These are phyloP conservation scores for Atherix ibis DNA, from an alignment of 2,888 invertebrate genomes.

Conservation along the genomic window DNA sequence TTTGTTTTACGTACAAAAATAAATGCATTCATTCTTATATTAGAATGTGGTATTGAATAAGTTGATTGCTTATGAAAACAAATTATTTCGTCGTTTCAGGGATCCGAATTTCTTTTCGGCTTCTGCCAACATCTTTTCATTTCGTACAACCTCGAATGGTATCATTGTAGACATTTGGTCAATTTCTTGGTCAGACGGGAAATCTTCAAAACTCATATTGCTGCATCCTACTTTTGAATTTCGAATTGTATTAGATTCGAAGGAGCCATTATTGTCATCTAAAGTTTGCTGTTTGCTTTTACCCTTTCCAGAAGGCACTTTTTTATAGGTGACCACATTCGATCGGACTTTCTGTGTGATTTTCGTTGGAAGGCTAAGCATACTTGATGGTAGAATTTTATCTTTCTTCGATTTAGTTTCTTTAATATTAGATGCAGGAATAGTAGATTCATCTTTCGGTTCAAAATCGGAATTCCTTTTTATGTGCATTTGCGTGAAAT, in stretches of 20 bases:
- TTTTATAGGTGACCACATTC: slow-evolving; percentile 24
- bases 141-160: slow-evolving; percentile 48
- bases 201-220: slow-evolving; percentile 62
- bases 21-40: too few relatives aligned
- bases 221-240: slow-evolving; percentile 44
- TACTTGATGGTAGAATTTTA: slow-evolving; percentile 24
- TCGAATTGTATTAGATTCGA: slow-evolving; percentile 30
- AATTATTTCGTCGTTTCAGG: slow-evolving; percentile 36
- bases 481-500: slow-evolving; percentile 27
- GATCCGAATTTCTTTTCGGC: slow-evolving; percentile 35
- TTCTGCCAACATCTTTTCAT: slow-evolving; percentile 34
- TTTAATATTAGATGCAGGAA: too few relatives aligned
- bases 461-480: slow-evolving; percentile 28
- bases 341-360: slow-evolving; percentile 30
- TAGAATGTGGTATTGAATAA: too few relatives aligned
- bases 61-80: slow-evolving; percentile 40
- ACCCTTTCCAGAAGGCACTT: slow-evolving; percentile 18
- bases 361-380: slow-evolving; percentile 28
- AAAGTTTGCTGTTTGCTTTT: slow-evolving; percentile 16
- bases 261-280: slow-evolving; percentile 16
- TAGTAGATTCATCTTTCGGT: slow-evolving; percentile 30
- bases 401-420: slow-evolving; percentile 31
- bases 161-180: slow-evolving; percentile 29
- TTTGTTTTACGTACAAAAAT: too few relatives aligned
- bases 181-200: slow-evolving; percentile 44